Evolutionary conservation across 2,113 vertebrate species (phyloP).

Genomic region (Narcine bancroftii): DNA sequence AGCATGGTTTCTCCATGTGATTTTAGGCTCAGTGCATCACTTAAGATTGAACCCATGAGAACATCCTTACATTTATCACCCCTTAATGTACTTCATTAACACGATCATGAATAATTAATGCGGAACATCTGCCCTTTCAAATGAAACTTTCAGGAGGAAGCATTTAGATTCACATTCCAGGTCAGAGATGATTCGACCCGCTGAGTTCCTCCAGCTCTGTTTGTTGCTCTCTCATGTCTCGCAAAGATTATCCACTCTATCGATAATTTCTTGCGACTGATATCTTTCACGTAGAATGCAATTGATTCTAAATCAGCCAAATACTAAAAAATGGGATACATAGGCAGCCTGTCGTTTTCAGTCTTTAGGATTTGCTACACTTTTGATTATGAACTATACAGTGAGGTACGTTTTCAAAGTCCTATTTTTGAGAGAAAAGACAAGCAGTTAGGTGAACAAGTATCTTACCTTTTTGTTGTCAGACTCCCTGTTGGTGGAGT

Average conservation of each 20-base stretch:
- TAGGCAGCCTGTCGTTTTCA: neutral
- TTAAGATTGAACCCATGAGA: neutral
- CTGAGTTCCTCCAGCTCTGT: too few relatives aligned
- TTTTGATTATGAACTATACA: neutral
- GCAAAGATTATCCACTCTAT: neutral
- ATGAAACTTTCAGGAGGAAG: neutral
- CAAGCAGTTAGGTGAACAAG: neutral
- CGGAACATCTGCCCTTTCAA: neutral
- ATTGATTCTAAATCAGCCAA: neutral
- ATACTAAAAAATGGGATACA: neutral
- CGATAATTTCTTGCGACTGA: neutral
- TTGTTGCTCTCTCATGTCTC: too few relatives aligned
- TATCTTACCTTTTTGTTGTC: conserved; percentile 56
- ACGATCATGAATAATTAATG: neutral
- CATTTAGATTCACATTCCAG: too few relatives aligned
- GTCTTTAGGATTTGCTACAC: neutral
- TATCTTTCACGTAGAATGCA: neutral
- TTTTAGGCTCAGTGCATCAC: neutral
- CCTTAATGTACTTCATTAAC: too few relatives aligned
- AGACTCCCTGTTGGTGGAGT: conserved; percentile 48
- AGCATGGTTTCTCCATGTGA: neutral
- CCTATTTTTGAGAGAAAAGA: neutral
- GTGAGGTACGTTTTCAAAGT: neutral
- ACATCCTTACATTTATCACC: too few relatives aligned
- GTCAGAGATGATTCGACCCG: too few relatives aligned